Conservation (phyloP, 2,888 invertebrate species). For the Bugulina stolonifera region DNA sequence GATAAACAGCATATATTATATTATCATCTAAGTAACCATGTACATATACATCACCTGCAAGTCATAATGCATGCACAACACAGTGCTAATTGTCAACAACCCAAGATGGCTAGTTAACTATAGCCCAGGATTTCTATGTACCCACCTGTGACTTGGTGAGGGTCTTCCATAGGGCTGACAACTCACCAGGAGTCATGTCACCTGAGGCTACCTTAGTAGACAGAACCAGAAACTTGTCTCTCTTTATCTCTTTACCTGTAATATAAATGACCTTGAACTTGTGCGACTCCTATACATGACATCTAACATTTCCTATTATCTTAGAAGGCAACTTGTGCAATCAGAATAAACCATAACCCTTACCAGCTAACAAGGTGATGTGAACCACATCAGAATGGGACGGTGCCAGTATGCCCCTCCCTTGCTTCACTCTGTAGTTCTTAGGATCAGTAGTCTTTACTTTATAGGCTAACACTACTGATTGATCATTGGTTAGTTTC, state of each 20-base stretch:
- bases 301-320: not conserved
- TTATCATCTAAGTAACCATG: too few species aligned
- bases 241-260: slow-evolving; percentile 24
- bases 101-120: not conserved
- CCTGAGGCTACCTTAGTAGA: not conserved
- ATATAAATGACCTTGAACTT: too few species aligned
- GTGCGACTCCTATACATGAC: not conserved
- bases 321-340: not conserved
- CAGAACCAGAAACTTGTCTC: slow-evolving; percentile 25
- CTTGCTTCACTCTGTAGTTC: slow-evolving; percentile 26
- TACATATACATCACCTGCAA: too few species aligned
- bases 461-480: slow-evolving; percentile 21
- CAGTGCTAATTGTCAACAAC: not conserved
- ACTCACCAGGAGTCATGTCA: slow-evolving; percentile 10
- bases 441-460: slow-evolving; percentile 27
- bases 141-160: not conserved
- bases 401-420: slow-evolving; percentile 13
- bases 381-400: slow-evolving; percentile 8
- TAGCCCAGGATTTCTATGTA: not conserved
- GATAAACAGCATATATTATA: too few species aligned
- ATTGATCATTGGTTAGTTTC: slow-evolving; percentile 15
- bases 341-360: not conserved
- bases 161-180: slow-evolving; percentile 10
- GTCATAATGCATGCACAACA: not conserved
- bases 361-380: slow-evolving; percentile 26